Conservation (phyloP, 2,888 invertebrate genomes). For the Eurytoma californica region DNA sequence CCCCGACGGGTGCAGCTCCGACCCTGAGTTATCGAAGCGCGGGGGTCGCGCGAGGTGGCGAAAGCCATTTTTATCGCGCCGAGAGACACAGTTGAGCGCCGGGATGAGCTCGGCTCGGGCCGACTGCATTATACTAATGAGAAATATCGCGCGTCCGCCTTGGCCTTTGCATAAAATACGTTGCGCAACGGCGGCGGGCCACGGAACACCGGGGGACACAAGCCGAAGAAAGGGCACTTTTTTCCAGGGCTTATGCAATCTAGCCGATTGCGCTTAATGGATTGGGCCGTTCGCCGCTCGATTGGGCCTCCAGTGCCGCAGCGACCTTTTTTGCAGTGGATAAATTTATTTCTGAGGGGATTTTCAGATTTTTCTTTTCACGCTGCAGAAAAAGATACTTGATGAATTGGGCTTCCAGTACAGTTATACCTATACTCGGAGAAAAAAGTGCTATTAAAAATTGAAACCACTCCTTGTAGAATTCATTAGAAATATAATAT, state of each 20-base stretch:
- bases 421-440: no score
- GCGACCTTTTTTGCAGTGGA: no score
- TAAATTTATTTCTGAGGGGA: no score
- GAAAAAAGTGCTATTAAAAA: no score
- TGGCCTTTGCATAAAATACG: conserved; percentile 8
- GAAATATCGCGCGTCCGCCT: background rate
- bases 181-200: background rate
- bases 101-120: background rate
- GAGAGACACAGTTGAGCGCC: no score
- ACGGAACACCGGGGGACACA: background rate
- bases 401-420: no score
- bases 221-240: background rate
- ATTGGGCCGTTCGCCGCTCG: background rate
- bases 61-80: no score
- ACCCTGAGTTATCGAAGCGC: background rate
- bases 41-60: no score
- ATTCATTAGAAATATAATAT: no score
- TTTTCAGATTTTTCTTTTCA: no score
- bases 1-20: background rate
- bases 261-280: background rate
- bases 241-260: background rate
- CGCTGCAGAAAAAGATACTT: no score
- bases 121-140: background rate
- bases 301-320: background rate
- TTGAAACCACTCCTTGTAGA: no score